These are phyloP conservation scores for Gnathonemus echidnorhynchus DNA, from an alignment of 2,113 vertebrate species.

Conservation along the genomic window DNA sequence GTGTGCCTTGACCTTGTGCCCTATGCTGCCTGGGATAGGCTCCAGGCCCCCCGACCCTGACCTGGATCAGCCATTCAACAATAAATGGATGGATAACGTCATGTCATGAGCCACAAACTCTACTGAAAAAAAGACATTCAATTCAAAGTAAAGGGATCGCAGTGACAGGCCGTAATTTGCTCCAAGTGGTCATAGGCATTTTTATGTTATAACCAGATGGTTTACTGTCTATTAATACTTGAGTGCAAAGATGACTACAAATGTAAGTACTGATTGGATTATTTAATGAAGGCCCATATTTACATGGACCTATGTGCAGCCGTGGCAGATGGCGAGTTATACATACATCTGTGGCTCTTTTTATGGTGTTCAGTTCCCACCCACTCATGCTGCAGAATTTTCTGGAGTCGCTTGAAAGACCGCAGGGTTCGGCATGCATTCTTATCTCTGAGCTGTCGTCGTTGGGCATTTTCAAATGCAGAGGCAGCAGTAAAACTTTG, in stretches of 20 bases:
- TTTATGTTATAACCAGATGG: neutral
- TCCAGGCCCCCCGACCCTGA: neutral
- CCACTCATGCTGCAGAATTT: neutral
- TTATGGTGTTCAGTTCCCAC: neutral
- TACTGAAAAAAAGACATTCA: neutral
- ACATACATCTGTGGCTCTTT: neutral
- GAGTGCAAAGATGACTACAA: neutral
- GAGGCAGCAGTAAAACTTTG: slow-evolving; percentile 27
- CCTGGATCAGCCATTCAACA: neutral
- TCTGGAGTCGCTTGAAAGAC: neutral
- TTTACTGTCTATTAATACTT: neutral
- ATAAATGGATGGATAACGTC: neutral
- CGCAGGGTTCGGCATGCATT: neutral
- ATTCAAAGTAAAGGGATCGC: neutral
- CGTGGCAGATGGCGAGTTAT: neutral
- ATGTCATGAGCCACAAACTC: neutral
- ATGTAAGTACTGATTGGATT: neutral
- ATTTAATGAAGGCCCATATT: slow-evolving; percentile 3
- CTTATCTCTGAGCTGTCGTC: neutral
- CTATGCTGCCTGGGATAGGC: neutral
- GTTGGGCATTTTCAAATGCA: neutral
- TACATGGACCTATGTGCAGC: neutral
- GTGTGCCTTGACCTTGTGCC: neutral
- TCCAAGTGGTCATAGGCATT: neutral
- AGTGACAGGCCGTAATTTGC: slow-evolving; percentile 11